Conservation (phyloP, 2,113 vertebrate genomes). For the Silurus asotus region DNA sequence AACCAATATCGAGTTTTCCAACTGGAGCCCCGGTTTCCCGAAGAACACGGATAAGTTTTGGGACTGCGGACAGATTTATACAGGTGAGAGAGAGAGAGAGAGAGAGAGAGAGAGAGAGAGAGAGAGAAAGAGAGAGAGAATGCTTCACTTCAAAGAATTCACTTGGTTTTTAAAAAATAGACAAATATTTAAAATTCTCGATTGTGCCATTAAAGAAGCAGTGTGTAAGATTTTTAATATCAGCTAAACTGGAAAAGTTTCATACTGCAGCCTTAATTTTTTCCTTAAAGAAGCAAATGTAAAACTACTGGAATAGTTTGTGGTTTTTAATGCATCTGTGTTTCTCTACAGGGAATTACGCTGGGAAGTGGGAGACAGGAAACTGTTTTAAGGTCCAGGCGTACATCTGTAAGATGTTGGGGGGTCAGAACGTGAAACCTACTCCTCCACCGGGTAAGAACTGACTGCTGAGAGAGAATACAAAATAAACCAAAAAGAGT, state of each 20-base stretch:
- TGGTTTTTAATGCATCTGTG: not conserved
- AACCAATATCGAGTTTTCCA: conserved; percentile 54
- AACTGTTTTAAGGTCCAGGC: conserved; percentile 76
- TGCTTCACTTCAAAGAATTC: too few species aligned
- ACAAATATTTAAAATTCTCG: not conserved
- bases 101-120: conserved; percentile 3
- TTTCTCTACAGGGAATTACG: conserved; percentile 69
- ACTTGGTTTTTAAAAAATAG: not conserved
- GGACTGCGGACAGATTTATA: conserved; percentile 80
- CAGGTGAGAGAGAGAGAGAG: conserved; percentile 60
- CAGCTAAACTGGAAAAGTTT: not conserved
- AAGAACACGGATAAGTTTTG: conserved; percentile 63
- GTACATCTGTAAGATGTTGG: conserved; percentile 75
- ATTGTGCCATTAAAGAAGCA: not conserved
- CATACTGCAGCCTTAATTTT: not conserved
- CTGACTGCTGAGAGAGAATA: not conserved
- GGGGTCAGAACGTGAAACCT: conserved; percentile 73
- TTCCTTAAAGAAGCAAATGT: not conserved
- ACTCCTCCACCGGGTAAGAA: conserved; percentile 67
- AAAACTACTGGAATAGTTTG: not conserved
- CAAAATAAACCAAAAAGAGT: not conserved
- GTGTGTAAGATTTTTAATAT: not conserved
- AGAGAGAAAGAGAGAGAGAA: not conserved
- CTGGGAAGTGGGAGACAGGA: conserved; percentile 76
- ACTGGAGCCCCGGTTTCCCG: conserved; percentile 71